phyloP scores from a whole-genome alignment of 2,888 invertebrate species.

The Portevinia maculata region DNA sequence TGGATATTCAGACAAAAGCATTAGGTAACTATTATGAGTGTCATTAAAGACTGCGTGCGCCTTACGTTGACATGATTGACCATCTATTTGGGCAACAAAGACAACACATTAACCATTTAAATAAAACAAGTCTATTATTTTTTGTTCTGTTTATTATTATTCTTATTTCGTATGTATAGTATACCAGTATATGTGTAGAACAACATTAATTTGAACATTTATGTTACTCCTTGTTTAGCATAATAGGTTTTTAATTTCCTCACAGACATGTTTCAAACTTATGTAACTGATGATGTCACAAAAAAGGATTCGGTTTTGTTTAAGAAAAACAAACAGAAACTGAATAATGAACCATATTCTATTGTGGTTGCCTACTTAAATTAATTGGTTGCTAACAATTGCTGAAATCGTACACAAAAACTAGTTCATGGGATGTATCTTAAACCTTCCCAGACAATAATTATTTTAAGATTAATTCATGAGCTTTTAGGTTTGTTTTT shows the following conservation, averaged over 20 bases:
- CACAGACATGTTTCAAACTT: slow-evolving; percentile 67
- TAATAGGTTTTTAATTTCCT: slow-evolving; percentile 31
- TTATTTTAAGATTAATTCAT: slow-evolving; percentile 22
- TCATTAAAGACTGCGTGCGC: too few relatives aligned
- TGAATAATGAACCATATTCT: neutral
- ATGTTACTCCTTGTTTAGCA: slow-evolving; percentile 46
- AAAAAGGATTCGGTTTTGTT: slow-evolving; percentile 3
- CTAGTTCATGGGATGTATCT: slow-evolving; percentile 42
- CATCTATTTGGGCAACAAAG: too few relatives aligned
- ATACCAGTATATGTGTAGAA: slow-evolving; percentile 56
- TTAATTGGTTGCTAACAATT: slow-evolving; percentile 23
- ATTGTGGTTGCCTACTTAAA: slow-evolving; percentile 36
- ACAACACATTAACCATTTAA: too few relatives aligned
- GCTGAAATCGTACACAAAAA: slow-evolving; percentile 50
- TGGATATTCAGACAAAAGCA: too few relatives aligned
- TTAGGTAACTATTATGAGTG: too few relatives aligned
- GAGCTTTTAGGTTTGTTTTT: too few relatives aligned
- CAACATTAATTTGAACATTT: slow-evolving; percentile 55
- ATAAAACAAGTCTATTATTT: neutral
- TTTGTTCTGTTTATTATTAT: slow-evolving; percentile 54
- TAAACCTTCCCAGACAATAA: slow-evolving; percentile 26
- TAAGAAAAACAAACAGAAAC: slow-evolving; percentile 22
- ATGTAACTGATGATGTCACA: slow-evolving; percentile 31
- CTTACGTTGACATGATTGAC: too few relatives aligned
- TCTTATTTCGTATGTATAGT: slow-evolving; percentile 58